Conservation (phyloP, 2,113 vertebrate species). For the Lepidiolamprologus cunningtoni region DNA sequence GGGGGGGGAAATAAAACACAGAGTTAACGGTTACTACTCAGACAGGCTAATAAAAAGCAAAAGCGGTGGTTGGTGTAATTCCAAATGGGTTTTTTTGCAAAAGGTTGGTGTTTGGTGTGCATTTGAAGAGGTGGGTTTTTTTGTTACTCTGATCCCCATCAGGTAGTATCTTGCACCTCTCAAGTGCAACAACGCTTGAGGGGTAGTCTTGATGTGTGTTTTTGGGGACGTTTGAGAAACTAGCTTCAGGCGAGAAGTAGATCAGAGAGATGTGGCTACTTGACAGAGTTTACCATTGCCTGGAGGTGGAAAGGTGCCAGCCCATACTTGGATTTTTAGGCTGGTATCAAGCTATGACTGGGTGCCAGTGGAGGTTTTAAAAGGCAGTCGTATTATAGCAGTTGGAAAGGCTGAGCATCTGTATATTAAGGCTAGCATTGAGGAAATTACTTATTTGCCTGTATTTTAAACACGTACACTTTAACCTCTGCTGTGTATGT, state of each 20-base stretch:
- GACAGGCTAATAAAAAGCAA: background rate
- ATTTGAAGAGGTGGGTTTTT: background rate
- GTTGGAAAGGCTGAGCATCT: conserved; percentile 1
- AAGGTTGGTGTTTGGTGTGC: background rate
- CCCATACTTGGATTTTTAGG: background rate
- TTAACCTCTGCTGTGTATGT: background rate
- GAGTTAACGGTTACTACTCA: background rate
- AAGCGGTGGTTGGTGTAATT: background rate
- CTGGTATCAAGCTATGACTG: background rate
- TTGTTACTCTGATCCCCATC: background rate
- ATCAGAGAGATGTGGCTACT: conserved; percentile 24
- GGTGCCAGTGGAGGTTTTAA: background rate
- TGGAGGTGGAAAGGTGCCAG: conserved; percentile 1
- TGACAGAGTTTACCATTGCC: conserved; percentile 26
- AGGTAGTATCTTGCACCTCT: background rate
- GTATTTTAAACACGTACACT: background rate
- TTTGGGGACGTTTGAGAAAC: conserved; percentile 2
- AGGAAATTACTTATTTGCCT: conserved; percentile 19
- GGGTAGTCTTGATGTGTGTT: background rate
- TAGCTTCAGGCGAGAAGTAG: conserved; percentile 17
- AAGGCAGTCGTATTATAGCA: background rate
- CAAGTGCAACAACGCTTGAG: background rate
- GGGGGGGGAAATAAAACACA: background rate
- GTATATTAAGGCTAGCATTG: background rate
- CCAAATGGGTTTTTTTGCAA: background rate